Percentiles rank a stretch among this genome's conserved stretches.
Conservation (phyloP, 2,113 vertebrate genomes). For the Fulica atra region DNA sequence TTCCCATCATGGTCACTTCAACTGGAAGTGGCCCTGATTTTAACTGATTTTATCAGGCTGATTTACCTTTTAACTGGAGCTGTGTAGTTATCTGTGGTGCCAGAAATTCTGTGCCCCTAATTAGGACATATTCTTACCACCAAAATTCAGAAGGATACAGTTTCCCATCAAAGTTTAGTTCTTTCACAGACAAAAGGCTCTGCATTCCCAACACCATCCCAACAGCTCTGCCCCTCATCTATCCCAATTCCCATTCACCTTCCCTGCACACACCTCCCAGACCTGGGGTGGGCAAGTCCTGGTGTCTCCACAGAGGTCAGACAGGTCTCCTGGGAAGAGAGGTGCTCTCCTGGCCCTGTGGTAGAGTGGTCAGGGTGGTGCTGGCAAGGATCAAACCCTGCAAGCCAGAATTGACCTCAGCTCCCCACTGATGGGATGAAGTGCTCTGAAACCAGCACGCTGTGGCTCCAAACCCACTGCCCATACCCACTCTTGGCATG, state of each 20-base stretch:
- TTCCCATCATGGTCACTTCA: accelerated
- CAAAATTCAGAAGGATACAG: too few relatives aligned
- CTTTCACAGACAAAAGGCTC: background rate
- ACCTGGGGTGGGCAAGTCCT: accelerated
- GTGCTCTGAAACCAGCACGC: background rate
- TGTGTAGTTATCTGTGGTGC: background rate
- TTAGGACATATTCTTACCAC: accelerated
- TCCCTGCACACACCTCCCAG: background rate
- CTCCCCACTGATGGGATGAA: background rate
- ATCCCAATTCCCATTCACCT: background rate
- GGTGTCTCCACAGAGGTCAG: accelerated
- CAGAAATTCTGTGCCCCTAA: background rate
- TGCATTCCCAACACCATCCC: background rate
- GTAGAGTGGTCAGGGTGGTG: background rate
- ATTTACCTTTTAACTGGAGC: accelerated
- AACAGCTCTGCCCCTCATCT: too few relatives aligned
- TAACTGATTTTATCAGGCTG: background rate
- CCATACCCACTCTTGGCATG: accelerated
- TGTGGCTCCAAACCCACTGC: accelerated
- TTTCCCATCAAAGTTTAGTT: background rate
- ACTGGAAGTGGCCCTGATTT: accelerated
- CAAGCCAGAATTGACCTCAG: background rate
- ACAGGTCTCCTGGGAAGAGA: background rate
- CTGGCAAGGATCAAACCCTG: background rate
- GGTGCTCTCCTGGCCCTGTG: background rate